Conservation (phyloP, 2,113 vertebrate species). For the Datnioides undecimradiatus region DNA sequence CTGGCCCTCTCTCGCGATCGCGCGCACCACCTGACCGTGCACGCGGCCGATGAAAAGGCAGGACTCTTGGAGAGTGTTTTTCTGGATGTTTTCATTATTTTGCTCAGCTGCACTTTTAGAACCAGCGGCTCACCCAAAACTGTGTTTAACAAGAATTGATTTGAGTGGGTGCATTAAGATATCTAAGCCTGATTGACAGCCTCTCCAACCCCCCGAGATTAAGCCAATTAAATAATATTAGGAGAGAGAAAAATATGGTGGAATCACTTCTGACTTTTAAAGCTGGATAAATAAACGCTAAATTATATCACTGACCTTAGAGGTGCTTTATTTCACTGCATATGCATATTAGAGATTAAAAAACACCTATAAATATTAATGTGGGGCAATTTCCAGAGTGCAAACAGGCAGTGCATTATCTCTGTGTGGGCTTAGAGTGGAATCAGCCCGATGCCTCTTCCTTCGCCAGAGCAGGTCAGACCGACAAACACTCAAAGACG, state of each 20-base stretch:
- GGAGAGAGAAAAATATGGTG: conserved; percentile 56
- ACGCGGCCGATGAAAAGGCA: not conserved
- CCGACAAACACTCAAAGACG: conserved; percentile 66
- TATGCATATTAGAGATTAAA: conserved; percentile 82
- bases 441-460: conserved; percentile 62
- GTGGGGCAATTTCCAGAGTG: conserved; percentile 78
- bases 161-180: conserved; percentile 70
- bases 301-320: conserved; percentile 82
- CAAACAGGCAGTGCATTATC: conserved; percentile 82
- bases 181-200: conserved; percentile 82
- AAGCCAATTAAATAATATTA: conserved; percentile 80
- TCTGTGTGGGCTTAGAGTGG: conserved; percentile 76
- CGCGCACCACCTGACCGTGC: not conserved
- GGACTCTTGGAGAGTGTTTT: conserved; percentile 3
- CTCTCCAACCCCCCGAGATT: conserved; percentile 67
- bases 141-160: conserved; percentile 59
- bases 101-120: conserved; percentile 23
- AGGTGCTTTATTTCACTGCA: conserved; percentile 76
- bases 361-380: conserved; percentile 86
- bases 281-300: conserved; percentile 81
- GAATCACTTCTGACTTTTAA: conserved; percentile 76
- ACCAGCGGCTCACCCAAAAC: conserved; percentile 52
- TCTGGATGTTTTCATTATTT: conserved; percentile 14
- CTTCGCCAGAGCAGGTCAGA: conserved; percentile 39
- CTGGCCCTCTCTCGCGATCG: not conserved